Conservation (phyloP, 2,113 vertebrate species). For the Apus apus region DNA sequence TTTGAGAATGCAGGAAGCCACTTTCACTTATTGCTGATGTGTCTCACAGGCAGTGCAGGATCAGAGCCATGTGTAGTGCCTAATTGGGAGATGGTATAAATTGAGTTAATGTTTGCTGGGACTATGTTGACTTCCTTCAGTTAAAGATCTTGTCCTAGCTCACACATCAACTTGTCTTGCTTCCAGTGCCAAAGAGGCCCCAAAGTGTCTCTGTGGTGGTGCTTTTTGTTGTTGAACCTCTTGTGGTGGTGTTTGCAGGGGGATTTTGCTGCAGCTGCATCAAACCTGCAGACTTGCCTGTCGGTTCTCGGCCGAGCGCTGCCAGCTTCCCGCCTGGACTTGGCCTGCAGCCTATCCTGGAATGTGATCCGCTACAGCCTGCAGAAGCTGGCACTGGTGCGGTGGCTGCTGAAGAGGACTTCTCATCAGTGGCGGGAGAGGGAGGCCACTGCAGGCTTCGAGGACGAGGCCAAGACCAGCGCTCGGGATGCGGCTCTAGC, state of each 20-base stretch:
- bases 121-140: neutral
- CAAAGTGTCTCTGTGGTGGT: neutral
- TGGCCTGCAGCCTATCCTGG: constrained; percentile 94
- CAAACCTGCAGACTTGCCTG: constrained; percentile 91
- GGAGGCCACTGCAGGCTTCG: constrained; percentile 79
- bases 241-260: constrained; percentile 72
- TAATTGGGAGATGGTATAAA: neutral
- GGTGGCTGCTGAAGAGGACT: constrained; percentile 92
- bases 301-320: constrained; percentile 87
- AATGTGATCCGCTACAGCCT: constrained; percentile 93
- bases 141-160: neutral
- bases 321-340: constrained; percentile 87
- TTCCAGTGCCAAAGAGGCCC: neutral
- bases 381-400: constrained; percentile 88
- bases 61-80: neutral
- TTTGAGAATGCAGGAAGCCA: neutral
- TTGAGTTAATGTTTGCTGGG: neutral
- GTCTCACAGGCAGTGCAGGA: neutral
- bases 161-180: neutral
- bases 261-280: constrained; percentile 85
- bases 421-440: constrained; percentile 75
- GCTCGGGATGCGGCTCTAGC: constrained; percentile 90
- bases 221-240: neutral
- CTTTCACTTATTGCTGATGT: neutral
- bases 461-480: constrained; percentile 92